phyloP scores from a whole-genome alignment of 2,888 invertebrate genomes.

The Alsophila aescularia region DNA sequence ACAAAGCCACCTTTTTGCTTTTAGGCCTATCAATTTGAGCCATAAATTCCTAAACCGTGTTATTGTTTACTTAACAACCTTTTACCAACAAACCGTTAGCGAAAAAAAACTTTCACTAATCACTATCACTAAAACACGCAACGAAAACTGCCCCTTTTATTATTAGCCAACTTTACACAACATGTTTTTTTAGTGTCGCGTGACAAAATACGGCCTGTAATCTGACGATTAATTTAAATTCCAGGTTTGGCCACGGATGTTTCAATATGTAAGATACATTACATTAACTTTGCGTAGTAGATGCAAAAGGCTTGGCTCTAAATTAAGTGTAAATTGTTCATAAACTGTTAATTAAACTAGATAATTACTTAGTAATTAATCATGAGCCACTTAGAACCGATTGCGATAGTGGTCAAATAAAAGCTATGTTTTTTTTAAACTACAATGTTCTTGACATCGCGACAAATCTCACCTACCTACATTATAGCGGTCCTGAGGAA shows the following conservation, averaged over 20 bases:
- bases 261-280: constrained; percentile 2
- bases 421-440: no score
- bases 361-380: no score
- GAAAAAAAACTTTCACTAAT: constrained; percentile 4
- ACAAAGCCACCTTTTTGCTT: no score
- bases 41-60: constrained; percentile 2
- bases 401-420: no score
- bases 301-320: no score
- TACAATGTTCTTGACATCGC: no score
- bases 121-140: constrained; percentile 12
- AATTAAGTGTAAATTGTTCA: no score
- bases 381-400: no score
- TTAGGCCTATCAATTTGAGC: no score
- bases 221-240: constrained; percentile 27
- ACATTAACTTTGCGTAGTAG: neutral
- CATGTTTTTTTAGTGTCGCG: constrained; percentile 20
- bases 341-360: no score
- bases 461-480: no score
- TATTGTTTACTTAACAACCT: constrained; percentile 13
- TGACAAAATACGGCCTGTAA: constrained; percentile 20
- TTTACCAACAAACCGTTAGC: neutral
- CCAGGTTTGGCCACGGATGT: constrained; percentile 1
- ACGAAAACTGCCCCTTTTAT: constrained; percentile 10
- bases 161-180: constrained; percentile 13
- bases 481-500: no score